Evolutionary conservation across 2,113 vertebrate genomes (phyloP).

Genomic region (Eretmochelys imbricata): DNA sequence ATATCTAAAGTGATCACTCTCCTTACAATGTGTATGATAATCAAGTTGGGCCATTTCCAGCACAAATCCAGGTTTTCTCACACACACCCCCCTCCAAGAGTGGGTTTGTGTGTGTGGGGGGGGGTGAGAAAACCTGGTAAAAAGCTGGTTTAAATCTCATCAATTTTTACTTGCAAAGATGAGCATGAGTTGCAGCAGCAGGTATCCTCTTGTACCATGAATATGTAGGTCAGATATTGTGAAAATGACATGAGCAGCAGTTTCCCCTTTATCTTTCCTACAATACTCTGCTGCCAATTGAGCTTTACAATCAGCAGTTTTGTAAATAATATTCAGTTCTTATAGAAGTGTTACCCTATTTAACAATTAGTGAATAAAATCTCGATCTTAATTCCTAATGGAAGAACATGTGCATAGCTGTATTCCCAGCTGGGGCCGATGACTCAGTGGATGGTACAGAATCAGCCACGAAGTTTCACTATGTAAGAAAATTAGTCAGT

Average conservation of each 20-base stretch:
- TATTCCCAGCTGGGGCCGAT: slow-evolving; percentile 33
- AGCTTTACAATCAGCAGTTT: slow-evolving; percentile 68
- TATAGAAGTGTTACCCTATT: slow-evolving; percentile 40
- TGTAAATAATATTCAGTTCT: slow-evolving; percentile 48
- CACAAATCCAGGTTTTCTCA: no score
- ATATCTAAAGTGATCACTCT: no score
- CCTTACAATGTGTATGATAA: no score
- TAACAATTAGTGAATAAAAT: slow-evolving; percentile 42
- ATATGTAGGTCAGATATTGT: slow-evolving; percentile 70
- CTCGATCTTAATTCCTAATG: not conserved
- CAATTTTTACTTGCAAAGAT: slow-evolving; percentile 76
- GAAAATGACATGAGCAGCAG: slow-evolving; percentile 68
- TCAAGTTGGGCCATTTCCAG: no score
- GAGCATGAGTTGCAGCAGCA: slow-evolving; percentile 73
- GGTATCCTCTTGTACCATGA: slow-evolving; percentile 73
- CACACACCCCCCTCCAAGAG: no score
- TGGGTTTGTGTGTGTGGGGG: no score
- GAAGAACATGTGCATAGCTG: not conserved
- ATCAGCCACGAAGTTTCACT: slow-evolving; percentile 44
- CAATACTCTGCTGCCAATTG: slow-evolving; percentile 65
- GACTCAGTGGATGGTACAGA: slow-evolving; percentile 30
- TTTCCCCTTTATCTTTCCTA: slow-evolving; percentile 57
- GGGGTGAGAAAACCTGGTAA: slow-evolving; percentile 2
- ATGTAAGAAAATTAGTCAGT: slow-evolving; percentile 25
- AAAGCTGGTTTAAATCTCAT: slow-evolving; percentile 80